phyloP scores from a whole-genome alignment of 2,888 invertebrate species.

The Pediacus dermestoides region DNA sequence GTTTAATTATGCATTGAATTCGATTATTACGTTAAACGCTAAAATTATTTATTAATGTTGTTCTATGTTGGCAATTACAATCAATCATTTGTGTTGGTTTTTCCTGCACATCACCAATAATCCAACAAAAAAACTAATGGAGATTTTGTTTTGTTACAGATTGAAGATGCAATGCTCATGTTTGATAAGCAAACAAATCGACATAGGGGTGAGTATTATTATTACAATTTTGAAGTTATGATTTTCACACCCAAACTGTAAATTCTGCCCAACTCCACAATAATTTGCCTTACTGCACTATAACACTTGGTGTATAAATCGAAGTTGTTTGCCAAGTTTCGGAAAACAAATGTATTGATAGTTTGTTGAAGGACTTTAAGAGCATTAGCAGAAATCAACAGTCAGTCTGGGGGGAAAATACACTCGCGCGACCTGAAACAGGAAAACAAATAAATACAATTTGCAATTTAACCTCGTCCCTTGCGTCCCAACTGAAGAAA shows the following conservation, averaged over 20 bases:
- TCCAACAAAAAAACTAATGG: too few relatives aligned
- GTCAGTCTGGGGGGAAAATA: constrained; percentile 8
- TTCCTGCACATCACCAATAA: too few relatives aligned
- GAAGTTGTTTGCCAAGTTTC: constrained; percentile 6
- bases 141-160: constrained; percentile 69
- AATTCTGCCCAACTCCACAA: too few relatives aligned
- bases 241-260: too few relatives aligned
- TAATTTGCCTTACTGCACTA: too few relatives aligned
- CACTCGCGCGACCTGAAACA: constrained; percentile 18
- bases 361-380: constrained; percentile 13
- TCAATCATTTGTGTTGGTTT: too few relatives aligned
- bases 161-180: constrained; percentile 99
- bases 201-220: constrained; percentile 84
- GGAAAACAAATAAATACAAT: constrained; percentile 29
- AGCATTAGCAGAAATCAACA: constrained; percentile 22
- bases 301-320: too few relatives aligned
- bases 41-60: constrained; percentile 16
- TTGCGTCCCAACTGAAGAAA: too few relatives aligned
- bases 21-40: constrained; percentile 16
- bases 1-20: constrained; percentile 23
- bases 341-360: constrained; percentile 14
- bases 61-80: too few relatives aligned
- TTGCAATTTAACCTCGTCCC: constrained; percentile 27
- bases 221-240: neutral
- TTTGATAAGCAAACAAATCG: constrained; percentile 99